Base-by-base conservation (phyloP, 2,113 vertebrate species). In the Ceyx melanurus region DNA sequence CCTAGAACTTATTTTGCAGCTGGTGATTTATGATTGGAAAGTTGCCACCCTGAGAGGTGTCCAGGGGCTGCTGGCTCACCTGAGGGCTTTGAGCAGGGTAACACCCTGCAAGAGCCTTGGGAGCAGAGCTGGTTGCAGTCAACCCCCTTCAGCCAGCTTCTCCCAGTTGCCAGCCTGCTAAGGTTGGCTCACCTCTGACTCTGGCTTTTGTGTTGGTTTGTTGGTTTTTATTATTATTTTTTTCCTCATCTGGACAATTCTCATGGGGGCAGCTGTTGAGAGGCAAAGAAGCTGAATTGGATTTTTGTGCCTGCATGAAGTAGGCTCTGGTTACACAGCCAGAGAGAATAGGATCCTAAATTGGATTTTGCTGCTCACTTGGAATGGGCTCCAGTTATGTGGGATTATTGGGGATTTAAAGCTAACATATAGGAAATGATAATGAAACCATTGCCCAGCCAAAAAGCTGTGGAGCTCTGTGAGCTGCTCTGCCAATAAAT, bases 361-460 rank as follows among this genome's bases (percentile, higher is more conserved):
- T 93, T 94, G 92, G 94, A 95, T 97, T 96, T 95, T 0, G 2
- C 46, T 37, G 71, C 65, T 89, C 26, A 17, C 93, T 93, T 82
- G 87, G 92, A 93, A 87, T 71, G 77, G 75, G 71, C 85, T 93
- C 80, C 57, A 81, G 86, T 77, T 5, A 1, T 56, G 78, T 64
- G 68, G 91, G 92, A 95, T 96, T 95, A 93, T 19, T 73, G 82
- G 90, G 86, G 92, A 86, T 95, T 96, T 94, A 86, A 89, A 91
- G 70, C 56, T 85, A 89, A 77, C 60, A 37, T 91, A 87, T 76
- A 89, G 72, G 87, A 89, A 73, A 92, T 43, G 29, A 6, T 42
- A 79, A 94, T 48, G 77, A 80, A 82, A 88, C 72, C 70, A 74
- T 62, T 45, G 58, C 56, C 53, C 21, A 81, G 70, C 54, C 66